phyloP scores from a whole-genome alignment of 2,888 invertebrate species.

The Andrena chrysosceles region DNA sequence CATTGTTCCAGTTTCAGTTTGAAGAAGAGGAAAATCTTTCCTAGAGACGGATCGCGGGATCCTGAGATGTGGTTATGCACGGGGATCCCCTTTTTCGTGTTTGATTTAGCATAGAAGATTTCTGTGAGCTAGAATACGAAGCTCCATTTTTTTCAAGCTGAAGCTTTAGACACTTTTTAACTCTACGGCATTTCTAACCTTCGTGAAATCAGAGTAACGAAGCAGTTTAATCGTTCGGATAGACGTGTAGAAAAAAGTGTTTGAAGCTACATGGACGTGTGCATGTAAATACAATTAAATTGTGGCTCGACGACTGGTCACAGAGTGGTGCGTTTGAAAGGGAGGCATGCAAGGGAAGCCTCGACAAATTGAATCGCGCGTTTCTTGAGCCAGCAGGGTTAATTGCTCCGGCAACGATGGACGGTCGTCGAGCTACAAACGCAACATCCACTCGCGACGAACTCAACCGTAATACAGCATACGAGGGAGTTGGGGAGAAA shows the following conservation, averaged over 20 bases:
- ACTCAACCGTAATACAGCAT: not conserved
- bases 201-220: no score
- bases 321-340: not conserved
- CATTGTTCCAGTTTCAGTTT: not conserved
- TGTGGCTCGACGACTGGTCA: not conserved
- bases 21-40: not conserved
- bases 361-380: slow-evolving; percentile 25
- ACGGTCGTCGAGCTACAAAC: slow-evolving; percentile 4
- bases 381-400: slow-evolving; percentile 10
- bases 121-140: not conserved
- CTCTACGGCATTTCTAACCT: no score
- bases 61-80: not conserved
- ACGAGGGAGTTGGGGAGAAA: not conserved
- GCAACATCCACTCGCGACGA: not conserved
- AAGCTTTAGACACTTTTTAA: no score
- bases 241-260: not conserved
- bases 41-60: no score
- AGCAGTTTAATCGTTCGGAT: no score
- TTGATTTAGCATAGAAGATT: not conserved
- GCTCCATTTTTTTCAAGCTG: no score
- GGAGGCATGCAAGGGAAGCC: slow-evolving; percentile 12
- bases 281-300: slow-evolving; percentile 8
- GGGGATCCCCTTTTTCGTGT: not conserved
- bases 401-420: slow-evolving; percentile 7
- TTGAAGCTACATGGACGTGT: not conserved